Base-by-base conservation (phyloP, 2,113 vertebrate species). In the Rhadina sibilatrix region DNA sequence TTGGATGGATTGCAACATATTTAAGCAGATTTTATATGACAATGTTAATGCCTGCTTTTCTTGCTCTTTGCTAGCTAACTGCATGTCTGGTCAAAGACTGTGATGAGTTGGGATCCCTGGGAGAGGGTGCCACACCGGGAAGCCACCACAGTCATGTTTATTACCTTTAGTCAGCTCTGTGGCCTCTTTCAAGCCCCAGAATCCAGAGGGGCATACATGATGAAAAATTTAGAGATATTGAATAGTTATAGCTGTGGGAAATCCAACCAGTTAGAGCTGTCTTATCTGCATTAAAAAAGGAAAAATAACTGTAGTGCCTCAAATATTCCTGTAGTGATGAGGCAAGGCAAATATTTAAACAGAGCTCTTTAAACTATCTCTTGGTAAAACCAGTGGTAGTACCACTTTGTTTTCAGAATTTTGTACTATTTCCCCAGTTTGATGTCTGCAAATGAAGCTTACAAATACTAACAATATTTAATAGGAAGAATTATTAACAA, bases 81-180 rank as follows among this genome's bases (percentile, higher is more conserved):
- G 28, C 5, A 5, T 16, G 25, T 11, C 25, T 40, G 31, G n/a
- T 35, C 19, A 40, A 17, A 5, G 12, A 2, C 54, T 11, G 0
- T 11, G 42, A 21, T 3, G 9, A 50, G 35, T 11, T 1, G 1
- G 74, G 44, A 25, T 31, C 25, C 4, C 11, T 1, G 6, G 52
- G 44, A 65, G 23, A 50, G 6, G 15, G 1, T 28, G 24, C 31
- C 24, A 8, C 0, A 0, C 12, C 33, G 50, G 21, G 37, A 84
- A 78, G 24, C 7, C 8, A 13, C 15, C 60, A 69, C 3, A 11
- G 8, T 33, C 30, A 0, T 12, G 5, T 60, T 90, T 20, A 5
- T 28, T 11, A 9, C 7, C 7, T 92, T 87, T 21, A 83, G 17
- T 13, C 54, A 52, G 12, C 17, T 47, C 47, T 35, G 12, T 24